A percentile compares a stretch with the other conserved stretches of the same genome.
These are phyloP conservation scores for Diplodus sargus DNA, from an alignment of 2,797 vertebrate species.

Conservation along the genomic window DNA sequence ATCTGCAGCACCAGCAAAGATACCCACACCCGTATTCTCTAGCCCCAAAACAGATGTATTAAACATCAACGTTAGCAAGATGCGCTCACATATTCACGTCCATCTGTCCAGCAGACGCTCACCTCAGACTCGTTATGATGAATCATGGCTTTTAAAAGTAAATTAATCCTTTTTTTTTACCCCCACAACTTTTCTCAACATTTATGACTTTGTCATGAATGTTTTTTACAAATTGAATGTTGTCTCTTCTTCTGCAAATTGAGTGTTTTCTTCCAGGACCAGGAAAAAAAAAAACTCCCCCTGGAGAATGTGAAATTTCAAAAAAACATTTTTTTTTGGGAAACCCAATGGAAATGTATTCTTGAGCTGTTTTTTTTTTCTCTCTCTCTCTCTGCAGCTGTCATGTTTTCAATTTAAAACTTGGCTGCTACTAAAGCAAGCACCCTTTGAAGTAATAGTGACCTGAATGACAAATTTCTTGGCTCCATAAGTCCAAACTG, in stretches of 20 bases:
- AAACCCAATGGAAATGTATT: conserved; percentile 56
- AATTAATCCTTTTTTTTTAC: background rate
- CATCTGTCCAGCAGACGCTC: conserved; percentile 41
- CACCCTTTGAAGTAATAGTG: conserved; percentile 67
- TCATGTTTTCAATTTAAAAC: conserved; percentile 63
- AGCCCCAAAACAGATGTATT: conserved; percentile 44
- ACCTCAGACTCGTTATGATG: conserved; percentile 15
- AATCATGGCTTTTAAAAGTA: conserved; percentile 17
- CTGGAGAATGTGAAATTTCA: conserved; percentile 30
- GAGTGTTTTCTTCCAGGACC: conserved; percentile 37
- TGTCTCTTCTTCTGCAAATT: conserved; percentile 37
- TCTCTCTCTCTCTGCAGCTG: conserved; percentile 26
- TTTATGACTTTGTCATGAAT: conserved; percentile 17
- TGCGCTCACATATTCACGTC: conserved; percentile 35
- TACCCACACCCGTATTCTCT: conserved; percentile 15
- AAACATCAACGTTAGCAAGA: conserved; percentile 35
- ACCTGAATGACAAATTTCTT: conserved; percentile 71
- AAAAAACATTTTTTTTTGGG: conserved; percentile 11
- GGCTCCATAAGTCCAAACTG: conserved; percentile 48
- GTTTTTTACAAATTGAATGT: conserved; percentile 27
- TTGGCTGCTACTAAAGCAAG: conserved; percentile 48
- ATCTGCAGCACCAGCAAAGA: conserved; percentile 65
- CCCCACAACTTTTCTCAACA: background rate
- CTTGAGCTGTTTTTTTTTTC: conserved; percentile 15
- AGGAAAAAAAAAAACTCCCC: conserved; percentile 8